phyloP scores from a whole-genome alignment of 2,797 vertebrate genomes.

The Siniperca undulata region DNA sequence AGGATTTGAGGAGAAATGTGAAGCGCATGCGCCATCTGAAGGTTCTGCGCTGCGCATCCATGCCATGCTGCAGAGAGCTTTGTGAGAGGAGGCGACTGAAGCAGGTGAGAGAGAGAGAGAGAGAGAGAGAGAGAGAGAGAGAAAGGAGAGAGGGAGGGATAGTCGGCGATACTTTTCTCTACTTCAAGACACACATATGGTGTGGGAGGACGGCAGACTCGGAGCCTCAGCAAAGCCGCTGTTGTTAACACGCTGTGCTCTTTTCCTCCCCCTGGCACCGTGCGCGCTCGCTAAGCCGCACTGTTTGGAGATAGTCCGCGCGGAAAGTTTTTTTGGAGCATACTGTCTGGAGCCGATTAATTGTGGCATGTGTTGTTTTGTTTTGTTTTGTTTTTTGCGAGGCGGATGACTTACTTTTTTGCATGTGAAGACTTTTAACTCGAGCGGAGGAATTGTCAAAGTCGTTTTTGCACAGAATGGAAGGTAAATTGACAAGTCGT shows the following conservation, averaged over 20 bases:
- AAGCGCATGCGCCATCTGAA: constrained; percentile 90
- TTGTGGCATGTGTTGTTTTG: constrained; percentile 56
- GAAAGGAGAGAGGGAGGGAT: constrained; percentile 40
- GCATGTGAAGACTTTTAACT: constrained; percentile 48
- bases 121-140: constrained; percentile 49
- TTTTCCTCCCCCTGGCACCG: constrained; percentile 59
- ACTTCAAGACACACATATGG: constrained; percentile 61
- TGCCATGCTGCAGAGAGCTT: constrained; percentile 47
- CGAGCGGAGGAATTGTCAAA: constrained; percentile 54
- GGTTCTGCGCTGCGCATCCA: constrained; percentile 82
- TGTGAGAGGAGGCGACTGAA: constrained; percentile 76
- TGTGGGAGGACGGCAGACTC: constrained; percentile 66
- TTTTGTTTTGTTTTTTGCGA: constrained; percentile 12
- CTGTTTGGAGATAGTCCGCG: constrained; percentile 74
- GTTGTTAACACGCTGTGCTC: constrained; percentile 61
- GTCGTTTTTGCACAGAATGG: constrained; percentile 76
- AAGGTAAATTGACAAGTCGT: constrained; percentile 80
- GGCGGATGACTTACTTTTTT: constrained; percentile 60
- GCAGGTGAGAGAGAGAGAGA: constrained; percentile 84
- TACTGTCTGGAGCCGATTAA: constrained; percentile 64
- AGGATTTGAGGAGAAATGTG: constrained; percentile 79
- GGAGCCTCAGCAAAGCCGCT: constrained; percentile 62
- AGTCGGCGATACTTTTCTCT: constrained; percentile 57
- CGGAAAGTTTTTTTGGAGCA: constrained; percentile 66
- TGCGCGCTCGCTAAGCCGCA: constrained; percentile 64